Percentiles rank a stretch among this genome's conserved stretches.
phyloP scores from a whole-genome alignment of 1,140 invertebrate genomes.

The Palaemon carinicauda region DNA sequence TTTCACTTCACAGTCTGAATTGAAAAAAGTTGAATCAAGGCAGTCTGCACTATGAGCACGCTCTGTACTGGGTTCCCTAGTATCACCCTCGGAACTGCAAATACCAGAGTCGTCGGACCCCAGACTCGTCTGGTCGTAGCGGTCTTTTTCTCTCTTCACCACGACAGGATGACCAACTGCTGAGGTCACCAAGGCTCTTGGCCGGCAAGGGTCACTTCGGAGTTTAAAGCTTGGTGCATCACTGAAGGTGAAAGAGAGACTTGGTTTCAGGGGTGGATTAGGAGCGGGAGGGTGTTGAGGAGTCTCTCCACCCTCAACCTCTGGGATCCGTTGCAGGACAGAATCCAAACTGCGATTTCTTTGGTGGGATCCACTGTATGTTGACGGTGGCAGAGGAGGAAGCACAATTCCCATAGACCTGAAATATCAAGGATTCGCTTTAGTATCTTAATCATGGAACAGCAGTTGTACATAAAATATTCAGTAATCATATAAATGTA shows the following conservation, averaged over 20 bases:
- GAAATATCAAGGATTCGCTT: conserved; percentile 16
- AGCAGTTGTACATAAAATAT: no score
- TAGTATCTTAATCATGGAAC: background rate
- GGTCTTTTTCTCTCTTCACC: conserved; percentile 49
- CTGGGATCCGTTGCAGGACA: conserved; percentile 83
- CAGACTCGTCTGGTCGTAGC: conserved; percentile 76
- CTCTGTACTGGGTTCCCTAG: conserved; percentile 64
- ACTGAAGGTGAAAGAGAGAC: conserved; percentile 45
- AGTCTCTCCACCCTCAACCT: conserved; percentile 73
- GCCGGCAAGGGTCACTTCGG: conserved; percentile 27
- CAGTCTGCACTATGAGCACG: conserved; percentile 53
- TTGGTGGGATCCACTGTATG: conserved; percentile 72
- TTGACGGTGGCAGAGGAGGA: conserved; percentile 71
- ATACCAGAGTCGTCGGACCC: conserved; percentile 87
- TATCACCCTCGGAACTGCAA: conserved; percentile 77
- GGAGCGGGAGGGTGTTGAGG: conserved; percentile 42
- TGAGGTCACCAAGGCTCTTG: conserved; percentile 20
- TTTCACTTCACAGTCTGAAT: conserved; percentile 67
- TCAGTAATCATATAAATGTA: no score
- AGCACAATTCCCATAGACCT: conserved; percentile 81
- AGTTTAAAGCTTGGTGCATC: conserved; percentile 47
- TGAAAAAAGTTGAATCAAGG: conserved; percentile 62
- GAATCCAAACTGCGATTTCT: conserved; percentile 88
- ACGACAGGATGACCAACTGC: conserved; percentile 38
- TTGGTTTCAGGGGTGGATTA: conserved; percentile 39